Evolutionary conservation across 2,113 vertebrate species (phyloP).

Genomic region (Hiodon tergisus): DNA sequence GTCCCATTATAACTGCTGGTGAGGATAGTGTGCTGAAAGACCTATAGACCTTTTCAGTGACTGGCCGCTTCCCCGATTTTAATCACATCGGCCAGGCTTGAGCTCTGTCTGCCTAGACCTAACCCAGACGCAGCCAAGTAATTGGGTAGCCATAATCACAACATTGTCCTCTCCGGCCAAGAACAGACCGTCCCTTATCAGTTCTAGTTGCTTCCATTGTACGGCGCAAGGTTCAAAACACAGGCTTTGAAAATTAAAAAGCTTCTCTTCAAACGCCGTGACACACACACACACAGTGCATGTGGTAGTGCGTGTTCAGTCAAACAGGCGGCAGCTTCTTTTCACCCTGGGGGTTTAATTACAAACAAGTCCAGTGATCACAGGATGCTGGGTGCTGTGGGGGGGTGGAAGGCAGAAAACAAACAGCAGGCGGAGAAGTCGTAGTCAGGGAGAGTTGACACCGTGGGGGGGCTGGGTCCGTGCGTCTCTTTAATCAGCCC

Average conservation of each 20-base stretch:
- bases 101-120: conserved; percentile 32
- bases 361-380: conserved; percentile 33
- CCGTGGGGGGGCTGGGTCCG: not conserved
- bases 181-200: conserved; percentile 25
- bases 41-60: conserved; percentile 23
- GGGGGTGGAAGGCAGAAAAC: not conserved
- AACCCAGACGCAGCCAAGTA: conserved; percentile 26
- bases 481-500: not conserved
- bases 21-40: conserved; percentile 26
- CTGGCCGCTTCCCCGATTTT: conserved; percentile 41
- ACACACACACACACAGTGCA: not conserved
- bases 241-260: not conserved
- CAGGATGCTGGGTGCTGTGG: not conserved
- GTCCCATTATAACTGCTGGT: conserved; percentile 33
- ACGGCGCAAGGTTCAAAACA: conserved; percentile 18
- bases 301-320: not conserved
- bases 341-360: conserved; percentile 23
- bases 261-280: not conserved
- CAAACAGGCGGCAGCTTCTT: not conserved
- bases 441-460: not conserved
- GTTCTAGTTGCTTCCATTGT: not conserved
- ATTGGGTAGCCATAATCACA: conserved; percentile 34
- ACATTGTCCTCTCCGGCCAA: conserved; percentile 18
- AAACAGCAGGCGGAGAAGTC: conserved; percentile 1
- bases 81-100: conserved; percentile 40